A percentile compares a stretch with the other conserved stretches of the same genome.
These are phyloP conservation scores for Tauraco erythrolophus DNA, from an alignment of 2,113 vertebrate genomes.

Conservation along the genomic window DNA sequence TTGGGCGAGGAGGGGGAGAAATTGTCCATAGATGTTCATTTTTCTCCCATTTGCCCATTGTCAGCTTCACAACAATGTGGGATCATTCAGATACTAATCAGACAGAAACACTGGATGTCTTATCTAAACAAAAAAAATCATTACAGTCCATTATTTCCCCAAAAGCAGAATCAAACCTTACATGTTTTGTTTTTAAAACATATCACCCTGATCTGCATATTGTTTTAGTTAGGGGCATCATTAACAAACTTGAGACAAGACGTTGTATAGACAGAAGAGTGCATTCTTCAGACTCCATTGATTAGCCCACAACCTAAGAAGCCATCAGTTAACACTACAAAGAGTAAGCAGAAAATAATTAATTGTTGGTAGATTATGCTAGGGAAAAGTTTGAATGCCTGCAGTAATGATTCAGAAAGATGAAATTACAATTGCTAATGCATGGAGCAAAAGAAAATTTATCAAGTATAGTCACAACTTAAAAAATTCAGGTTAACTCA, in stretches of 20 bases:
- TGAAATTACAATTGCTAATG: not conserved
- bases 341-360: not conserved
- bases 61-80: not conserved
- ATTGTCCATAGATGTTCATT: not conserved
- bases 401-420: not conserved
- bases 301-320: not conserved
- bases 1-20: not conserved
- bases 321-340: not conserved
- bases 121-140: not conserved
- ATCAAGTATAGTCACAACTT: not conserved
- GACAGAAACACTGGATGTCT: not conserved
- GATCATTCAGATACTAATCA: not conserved
- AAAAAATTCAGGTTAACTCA: not conserved
- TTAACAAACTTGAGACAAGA: not conserved
- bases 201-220: not conserved
- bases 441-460: not conserved
- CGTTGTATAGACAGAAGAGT: not conserved
- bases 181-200: not conserved
- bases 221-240: not conserved
- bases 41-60: not conserved
- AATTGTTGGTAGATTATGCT: not conserved
- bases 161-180: not conserved
- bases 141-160: not conserved
- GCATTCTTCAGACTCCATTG: not conserved
- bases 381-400: not conserved